Evolutionary conservation across 2,888 invertebrate genomes (phyloP).

Genomic region (Lasioglossum lativentre): DNA sequence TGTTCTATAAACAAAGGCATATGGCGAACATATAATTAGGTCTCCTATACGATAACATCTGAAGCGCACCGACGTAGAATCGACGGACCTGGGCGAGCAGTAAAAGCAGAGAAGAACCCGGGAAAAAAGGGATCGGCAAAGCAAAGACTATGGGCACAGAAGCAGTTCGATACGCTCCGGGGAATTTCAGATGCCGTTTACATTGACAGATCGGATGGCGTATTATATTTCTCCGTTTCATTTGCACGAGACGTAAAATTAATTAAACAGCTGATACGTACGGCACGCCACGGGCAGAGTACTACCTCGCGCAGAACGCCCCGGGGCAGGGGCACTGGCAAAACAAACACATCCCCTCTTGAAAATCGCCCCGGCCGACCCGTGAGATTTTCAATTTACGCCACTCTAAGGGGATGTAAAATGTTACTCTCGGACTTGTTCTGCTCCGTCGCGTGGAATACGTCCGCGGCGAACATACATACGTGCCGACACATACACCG

Average conservation of each 20-base stretch:
- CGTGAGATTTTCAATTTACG: slow-evolving; percentile 72
- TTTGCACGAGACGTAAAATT: slow-evolving; percentile 80
- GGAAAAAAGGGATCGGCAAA: background rate
- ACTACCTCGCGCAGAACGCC: slow-evolving; percentile 33
- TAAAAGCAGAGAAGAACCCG: background rate
- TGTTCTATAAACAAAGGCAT: background rate
- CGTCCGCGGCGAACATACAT: slow-evolving; percentile 56
- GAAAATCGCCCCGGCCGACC: slow-evolving; percentile 55
- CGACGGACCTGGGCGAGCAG: background rate
- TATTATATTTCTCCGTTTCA: slow-evolving; percentile 79
- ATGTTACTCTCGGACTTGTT: slow-evolving; percentile 52
- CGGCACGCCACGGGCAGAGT: slow-evolving; percentile 50
- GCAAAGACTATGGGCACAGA: slow-evolving; percentile 16
- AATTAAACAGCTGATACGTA: slow-evolving; percentile 81
- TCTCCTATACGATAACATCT: background rate
- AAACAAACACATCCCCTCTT: slow-evolving; percentile 67
- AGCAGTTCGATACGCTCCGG: slow-evolving; percentile 39
- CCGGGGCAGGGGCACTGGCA: slow-evolving; percentile 52
- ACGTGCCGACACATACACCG: slow-evolving; percentile 57
- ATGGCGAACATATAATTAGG: background rate
- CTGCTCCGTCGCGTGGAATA: slow-evolving; percentile 64
- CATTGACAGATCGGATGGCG: slow-evolving; percentile 68
- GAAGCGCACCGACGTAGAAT: background rate
- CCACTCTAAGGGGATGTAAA: slow-evolving; percentile 59
- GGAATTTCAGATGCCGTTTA: slow-evolving; percentile 42